Evolutionary conservation across 1,140 invertebrate species (phyloP), one percentile per base, ranked within the genome.

Genomic region (Pararge aegeria): DNA sequence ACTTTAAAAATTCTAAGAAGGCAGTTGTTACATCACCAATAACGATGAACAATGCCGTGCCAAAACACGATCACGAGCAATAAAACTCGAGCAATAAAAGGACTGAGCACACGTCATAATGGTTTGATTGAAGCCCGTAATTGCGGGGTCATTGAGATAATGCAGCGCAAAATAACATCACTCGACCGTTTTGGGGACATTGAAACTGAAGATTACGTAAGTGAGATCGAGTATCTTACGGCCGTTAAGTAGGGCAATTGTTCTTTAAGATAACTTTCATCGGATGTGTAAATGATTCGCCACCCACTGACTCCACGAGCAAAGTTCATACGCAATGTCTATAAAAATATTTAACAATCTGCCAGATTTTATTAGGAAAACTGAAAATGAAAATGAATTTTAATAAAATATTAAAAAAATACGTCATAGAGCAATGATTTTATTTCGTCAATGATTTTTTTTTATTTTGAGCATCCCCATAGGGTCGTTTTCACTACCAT

Each of bases 1-100:
- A 24, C 7, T 24, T 24, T 7, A 24, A 24, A 24, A 4, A 24
- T 24, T 24, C 24, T 2, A 24, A 24, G 3, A 24, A 24, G 7
- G 0, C 30, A 12, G 12, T 12, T n/a, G 30, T 34, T 34, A 34
- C 30, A 12, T 34, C 30, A 34, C 10, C 2, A 10, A 6, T 27
- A 27, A 27, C 27, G 27, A 27, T 34, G 10, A 42, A 18, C 38
- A 42, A 16, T 42, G 38, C 16, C 38, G 38, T 15, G 38, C 38
- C 15, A 42, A 16, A 42, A 16, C 16, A n/a, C 38, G 38, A 4
- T 9, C 13, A 18, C 13, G 1, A 15, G 37, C 37, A 40, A 40
- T 40, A 18, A 42, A 42, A 42, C 13, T 42, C 13, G 18, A n/a
- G n/a, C n/a, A n/a, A n/a, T n/a, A 42, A 42, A 42, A 42, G 38